Base-by-base conservation (phyloP, 2,888 invertebrate species). In the Spilosoma lubricipeda region DNA sequence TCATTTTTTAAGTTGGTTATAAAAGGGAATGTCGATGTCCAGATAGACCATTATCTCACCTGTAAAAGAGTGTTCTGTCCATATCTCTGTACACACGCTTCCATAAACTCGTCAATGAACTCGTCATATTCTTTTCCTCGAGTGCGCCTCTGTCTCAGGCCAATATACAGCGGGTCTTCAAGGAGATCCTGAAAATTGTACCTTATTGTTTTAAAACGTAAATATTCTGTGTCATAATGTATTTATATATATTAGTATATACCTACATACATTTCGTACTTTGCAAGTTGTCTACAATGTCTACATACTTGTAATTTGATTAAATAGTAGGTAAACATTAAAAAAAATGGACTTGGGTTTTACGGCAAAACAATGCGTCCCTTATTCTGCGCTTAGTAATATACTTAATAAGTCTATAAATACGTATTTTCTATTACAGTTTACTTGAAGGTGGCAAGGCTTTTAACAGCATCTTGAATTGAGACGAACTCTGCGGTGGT, bases 41-140 rank as follows among this genome's bases (percentile, higher is more conserved):
- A n/a, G 27, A 13, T 30, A 52, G 23, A 68, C 11, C 30, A 65
- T 36, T 64, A 67, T 83, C 87, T 91, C 76, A 96, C 96, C 92
- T 98, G 98, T 79, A 98, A 97, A 36, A 98, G 94, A 0, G 98
- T 98, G 87, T 98, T 98, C 91, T 98, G 98, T 59, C 98, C 98
- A 89, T 98, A 98, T 88, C 98, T 97, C 89, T 96, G 97, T 0
- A 99, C 98, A 70, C 98, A 98, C 0, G 99, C 99, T 86, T 98
- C 96, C 99, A 99, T 99, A 91, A 99, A 99, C 93, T 99, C 99
- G 86, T 99, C 99, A 75, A 99, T 97, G 81, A 99, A 98, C 27
- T 98, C 98, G 87, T 99, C 99, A 92, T 99, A 99, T 80, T 97
- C 97, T 72, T 97, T 96, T 3, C 99, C 99, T 30, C 97, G 97